These are phyloP conservation scores for Bembecia ichneumoniformis DNA, from an alignment of 2,888 invertebrate genomes.

Conservation along the genomic window DNA sequence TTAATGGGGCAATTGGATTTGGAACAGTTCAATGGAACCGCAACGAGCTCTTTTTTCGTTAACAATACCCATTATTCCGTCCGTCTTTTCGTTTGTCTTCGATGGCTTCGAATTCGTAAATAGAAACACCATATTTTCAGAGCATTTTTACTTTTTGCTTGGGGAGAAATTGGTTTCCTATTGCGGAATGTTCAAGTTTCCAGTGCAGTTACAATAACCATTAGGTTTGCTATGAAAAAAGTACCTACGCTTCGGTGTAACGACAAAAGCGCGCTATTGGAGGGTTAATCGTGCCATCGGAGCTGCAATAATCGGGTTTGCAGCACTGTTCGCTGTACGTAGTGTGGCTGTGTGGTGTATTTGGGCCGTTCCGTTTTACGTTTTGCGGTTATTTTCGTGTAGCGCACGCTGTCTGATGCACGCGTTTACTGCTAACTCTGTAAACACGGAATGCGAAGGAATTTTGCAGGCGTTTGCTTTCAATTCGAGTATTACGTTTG, in stretches of 20 bases:
- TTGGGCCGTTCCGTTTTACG: slow-evolving; percentile 30
- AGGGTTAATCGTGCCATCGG: slow-evolving; percentile 46
- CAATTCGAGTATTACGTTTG: slow-evolving; percentile 11
- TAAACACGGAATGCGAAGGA: slow-evolving; percentile 23
- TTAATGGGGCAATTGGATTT: slow-evolving; percentile 45
- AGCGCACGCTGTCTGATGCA: slow-evolving; percentile 35
- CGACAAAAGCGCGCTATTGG: slow-evolving; percentile 28
- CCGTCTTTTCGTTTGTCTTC: slow-evolving; percentile 11
- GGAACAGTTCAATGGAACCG: slow-evolving; percentile 30
- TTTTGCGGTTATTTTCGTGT: slow-evolving; percentile 40
- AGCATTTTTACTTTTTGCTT: slow-evolving; percentile 1
- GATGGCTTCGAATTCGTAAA: not conserved
- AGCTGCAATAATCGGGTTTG: slow-evolving; percentile 48
- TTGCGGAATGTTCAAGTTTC: not conserved
- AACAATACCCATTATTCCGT: slow-evolving; percentile 14
- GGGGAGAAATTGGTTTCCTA: not conserved
- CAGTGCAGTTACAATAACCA: not conserved
- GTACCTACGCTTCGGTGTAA: slow-evolving; percentile 14
- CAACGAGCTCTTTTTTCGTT: slow-evolving; percentile 22
- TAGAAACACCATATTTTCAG: not conserved
- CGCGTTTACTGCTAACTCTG: slow-evolving; percentile 16
- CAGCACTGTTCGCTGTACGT: slow-evolving; percentile 18
- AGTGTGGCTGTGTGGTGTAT: slow-evolving; percentile 8
- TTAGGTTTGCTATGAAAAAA: not conserved
- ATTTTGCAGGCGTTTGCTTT: slow-evolving; percentile 32